These are phyloP conservation scores for Laodelphax striatellus DNA, from an alignment of 1,140 invertebrate genomes.

Conservation along the genomic window DNA sequence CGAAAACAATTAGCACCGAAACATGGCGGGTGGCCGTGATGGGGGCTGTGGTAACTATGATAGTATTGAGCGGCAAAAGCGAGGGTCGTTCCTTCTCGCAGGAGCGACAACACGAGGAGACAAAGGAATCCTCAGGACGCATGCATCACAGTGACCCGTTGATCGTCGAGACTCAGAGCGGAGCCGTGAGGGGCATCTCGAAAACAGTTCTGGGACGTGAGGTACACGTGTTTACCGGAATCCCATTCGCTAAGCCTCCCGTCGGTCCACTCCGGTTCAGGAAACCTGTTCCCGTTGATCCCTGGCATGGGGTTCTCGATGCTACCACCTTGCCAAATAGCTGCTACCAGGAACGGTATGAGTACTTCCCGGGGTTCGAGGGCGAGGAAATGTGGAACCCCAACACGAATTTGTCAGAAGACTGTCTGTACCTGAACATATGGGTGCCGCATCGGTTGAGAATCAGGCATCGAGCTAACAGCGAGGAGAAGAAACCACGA, in stretches of 20 bases:
- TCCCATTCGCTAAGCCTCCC: conserved; percentile 91
- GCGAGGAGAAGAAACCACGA: conserved; percentile 15
- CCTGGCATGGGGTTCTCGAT: conserved; percentile 74
- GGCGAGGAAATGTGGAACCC: conserved; percentile 95
- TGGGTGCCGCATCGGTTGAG: conserved; percentile 74
- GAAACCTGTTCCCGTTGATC: conserved; percentile 69
- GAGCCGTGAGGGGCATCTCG: conserved; percentile 61
- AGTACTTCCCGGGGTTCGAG: conserved; percentile 77
- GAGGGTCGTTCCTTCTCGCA: not conserved
- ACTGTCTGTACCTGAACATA: conserved; percentile 86
- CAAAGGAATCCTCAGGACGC: no score
- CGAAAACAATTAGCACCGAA: not conserved
- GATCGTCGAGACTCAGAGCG: conserved; percentile 66
- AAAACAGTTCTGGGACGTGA: conserved; percentile 64
- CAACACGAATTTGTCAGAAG: conserved; percentile 83
- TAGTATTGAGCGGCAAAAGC: not conserved
- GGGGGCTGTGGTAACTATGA: not conserved
- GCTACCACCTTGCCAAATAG: conserved; percentile 67
- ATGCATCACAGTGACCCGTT: conserved; percentile 47
- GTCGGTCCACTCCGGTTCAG: conserved; percentile 67
- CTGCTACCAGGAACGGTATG: conserved; percentile 75
- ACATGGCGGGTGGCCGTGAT: not conserved
- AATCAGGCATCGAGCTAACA: conserved; percentile 43
- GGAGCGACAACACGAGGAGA: not conserved
- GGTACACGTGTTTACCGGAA: conserved; percentile 83